Percentiles rank a stretch among this genome's conserved stretches.
Conservation (phyloP, 2,113 vertebrate genomes). For the Uria lomvia region DNA sequence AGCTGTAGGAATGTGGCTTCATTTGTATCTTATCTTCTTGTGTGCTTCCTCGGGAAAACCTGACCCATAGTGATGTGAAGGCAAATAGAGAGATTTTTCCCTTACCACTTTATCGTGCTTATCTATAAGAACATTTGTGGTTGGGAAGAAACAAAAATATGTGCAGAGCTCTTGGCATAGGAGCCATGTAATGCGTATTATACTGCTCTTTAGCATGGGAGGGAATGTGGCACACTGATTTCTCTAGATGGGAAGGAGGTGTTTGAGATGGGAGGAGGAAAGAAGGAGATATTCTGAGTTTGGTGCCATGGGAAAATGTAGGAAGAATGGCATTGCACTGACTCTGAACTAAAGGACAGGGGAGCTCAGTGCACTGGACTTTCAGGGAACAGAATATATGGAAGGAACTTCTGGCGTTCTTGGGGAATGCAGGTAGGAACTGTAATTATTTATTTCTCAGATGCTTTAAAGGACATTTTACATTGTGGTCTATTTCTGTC, state of each 20-base stretch:
- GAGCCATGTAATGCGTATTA: not conserved
- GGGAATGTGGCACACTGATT: constrained; percentile 8
- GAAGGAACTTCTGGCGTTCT: not conserved
- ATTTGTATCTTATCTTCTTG: not conserved
- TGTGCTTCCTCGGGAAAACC: not conserved
- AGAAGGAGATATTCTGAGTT: constrained; percentile 4
- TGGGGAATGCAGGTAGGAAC: constrained; percentile 62
- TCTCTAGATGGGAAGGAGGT: constrained; percentile 39
- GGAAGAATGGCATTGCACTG: not conserved
- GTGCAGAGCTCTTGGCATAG: not conserved
- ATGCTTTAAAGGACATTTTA: not conserved
- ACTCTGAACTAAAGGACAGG: not conserved
- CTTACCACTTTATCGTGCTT: not conserved
- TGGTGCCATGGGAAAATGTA: constrained; percentile 22
- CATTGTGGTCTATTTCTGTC: not conserved
- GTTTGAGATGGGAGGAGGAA: constrained; percentile 37
- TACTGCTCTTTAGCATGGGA: not conserved
- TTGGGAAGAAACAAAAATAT: not conserved
- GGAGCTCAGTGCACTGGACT: not conserved
- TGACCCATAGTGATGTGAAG: not conserved
- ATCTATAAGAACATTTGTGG: not conserved
- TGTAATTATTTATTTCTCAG: not conserved
- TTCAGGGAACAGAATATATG: constrained; percentile 2
- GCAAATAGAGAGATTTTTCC: not conserved
- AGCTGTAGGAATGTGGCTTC: not conserved